Base-by-base conservation (phyloP, 2,888 invertebrate species). In the Oxytorus armatus region DNA sequence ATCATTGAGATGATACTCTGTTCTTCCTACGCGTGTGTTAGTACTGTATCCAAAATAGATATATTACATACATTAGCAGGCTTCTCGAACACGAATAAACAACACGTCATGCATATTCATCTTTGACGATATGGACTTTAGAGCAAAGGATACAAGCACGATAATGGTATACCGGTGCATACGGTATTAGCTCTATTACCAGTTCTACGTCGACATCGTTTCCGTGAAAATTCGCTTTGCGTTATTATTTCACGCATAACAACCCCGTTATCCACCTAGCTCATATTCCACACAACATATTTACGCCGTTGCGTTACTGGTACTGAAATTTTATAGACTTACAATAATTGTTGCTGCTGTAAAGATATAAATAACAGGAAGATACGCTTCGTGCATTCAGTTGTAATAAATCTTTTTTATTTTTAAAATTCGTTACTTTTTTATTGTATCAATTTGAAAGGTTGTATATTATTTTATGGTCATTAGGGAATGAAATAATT, bases 51-150 rank as follows among this genome's bases (percentile, higher is more conserved):
- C n/a, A 29, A 14, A 14, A 29, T 7, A 29, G 1, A 14, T 8
- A 55, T 21, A 29, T 3, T 14, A 55, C 14, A 55, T 1, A 55
- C n/a, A 21, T 14, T 55, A 55, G 5, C 53, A 29, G 25, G 53
- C 53, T 55, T 29, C 25, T 55, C 29, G 29, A 55, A 29, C 29
- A 29, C 53, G 29, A 29, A 25, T 55, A 29, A 55, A 29, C 29
- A 25, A n/a, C n/a, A n/a, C 53, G 23, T 5, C 21, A 55, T 55
- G 29, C 25, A 55, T 55, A 55, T 55, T 55, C 53, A 55, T 29
- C 53, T 3, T 55, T 29, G 29, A 14, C 53, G 53, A 55, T 55
- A 55, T 55, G 29, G 53, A 14, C n/a, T 55, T 14, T 29, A 5
- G 53, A 7, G 25, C 7, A 55, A 29, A 55, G 25, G 29, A 8